phyloP scores from a whole-genome alignment of 1,140 invertebrate genomes.

The Battus philenor region DNA sequence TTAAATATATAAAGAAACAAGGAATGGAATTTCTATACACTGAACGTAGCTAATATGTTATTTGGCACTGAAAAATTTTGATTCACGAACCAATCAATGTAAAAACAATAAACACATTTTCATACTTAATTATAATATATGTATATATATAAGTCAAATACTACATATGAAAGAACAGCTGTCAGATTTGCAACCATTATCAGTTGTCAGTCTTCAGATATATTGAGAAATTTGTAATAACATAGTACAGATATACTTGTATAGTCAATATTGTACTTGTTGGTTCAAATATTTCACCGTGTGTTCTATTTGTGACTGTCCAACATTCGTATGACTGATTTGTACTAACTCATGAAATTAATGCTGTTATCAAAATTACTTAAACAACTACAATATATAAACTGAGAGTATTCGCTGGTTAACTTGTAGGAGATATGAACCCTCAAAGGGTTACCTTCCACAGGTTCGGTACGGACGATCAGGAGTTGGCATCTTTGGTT shows the following conservation, averaged over 20 bases:
- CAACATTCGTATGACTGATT: conserved; percentile 2
- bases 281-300: too few species aligned
- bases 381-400: conserved; percentile 26
- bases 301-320: conserved; percentile 9
- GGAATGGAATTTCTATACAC: background rate
- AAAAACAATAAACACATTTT: too few species aligned
- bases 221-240: too few species aligned
- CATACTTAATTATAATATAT: background rate
- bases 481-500: conserved; percentile 25
- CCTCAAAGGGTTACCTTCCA: too few species aligned
- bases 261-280: too few species aligned
- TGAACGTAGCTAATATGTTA: background rate
- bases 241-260: too few species aligned
- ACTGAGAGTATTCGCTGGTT: conserved; percentile 34
- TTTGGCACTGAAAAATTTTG: conserved; percentile 35
- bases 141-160: background rate
- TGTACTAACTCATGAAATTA: conserved; percentile 1
- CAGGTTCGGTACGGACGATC: background rate
- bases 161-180: background rate
- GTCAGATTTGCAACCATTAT: conserved; percentile 2
- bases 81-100: too few species aligned
- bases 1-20: background rate
- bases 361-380: conserved; percentile 16
- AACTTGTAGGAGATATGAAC: conserved; percentile 23
- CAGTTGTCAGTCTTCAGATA: conserved; percentile 14